Conservation (phyloP, 2,113 vertebrate species). For the Podarcis raffonei region DNA sequence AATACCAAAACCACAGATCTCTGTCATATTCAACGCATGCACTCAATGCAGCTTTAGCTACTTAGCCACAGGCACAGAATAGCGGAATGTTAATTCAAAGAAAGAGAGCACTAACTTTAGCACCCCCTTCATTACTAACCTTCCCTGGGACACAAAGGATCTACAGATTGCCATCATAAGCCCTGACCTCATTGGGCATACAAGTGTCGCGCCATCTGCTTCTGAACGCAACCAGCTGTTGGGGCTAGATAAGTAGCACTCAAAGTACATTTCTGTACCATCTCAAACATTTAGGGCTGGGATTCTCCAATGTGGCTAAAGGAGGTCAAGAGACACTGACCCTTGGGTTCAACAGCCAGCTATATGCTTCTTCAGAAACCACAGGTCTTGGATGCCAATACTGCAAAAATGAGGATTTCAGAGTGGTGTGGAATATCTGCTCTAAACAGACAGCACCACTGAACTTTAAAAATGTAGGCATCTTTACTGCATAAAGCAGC, state of each 20-base stretch:
- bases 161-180: not conserved
- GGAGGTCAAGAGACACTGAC: not conserved
- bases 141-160: conserved; percentile 11
- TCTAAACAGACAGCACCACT: not conserved
- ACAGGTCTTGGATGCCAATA: not conserved
- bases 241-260: not conserved
- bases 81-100: not conserved
- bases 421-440: not conserved
- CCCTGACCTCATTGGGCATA: not conserved
- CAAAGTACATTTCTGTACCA: not conserved
- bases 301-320: not conserved
- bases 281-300: not conserved
- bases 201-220: not conserved
- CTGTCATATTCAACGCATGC: not conserved
- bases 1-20: conserved; percentile 17
- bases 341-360: not conserved
- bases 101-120: accelerated
- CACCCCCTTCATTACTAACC: not conserved
- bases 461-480: not conserved
- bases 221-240: not conserved
- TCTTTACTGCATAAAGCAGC: not conserved
- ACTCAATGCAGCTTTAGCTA: not conserved
- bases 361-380: not conserved
- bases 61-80: not conserved
- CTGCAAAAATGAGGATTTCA: not conserved